Conservation (phyloP, 1,140 invertebrate species). For the Subanguina moxae region DNA sequence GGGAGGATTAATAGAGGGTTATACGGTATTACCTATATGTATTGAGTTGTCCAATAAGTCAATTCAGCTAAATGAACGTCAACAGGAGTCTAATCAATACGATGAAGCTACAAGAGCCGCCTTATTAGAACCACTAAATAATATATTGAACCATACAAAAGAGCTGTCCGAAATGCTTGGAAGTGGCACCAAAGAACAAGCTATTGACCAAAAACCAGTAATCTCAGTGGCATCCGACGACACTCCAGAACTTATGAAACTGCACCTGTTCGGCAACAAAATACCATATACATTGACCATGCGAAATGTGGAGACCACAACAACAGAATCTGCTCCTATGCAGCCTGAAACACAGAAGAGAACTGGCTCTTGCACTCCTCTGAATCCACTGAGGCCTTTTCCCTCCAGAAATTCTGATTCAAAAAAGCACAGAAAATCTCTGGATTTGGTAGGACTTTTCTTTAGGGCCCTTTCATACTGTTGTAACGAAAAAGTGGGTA, state of each 20-base stretch:
- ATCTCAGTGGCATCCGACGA: too few species aligned
- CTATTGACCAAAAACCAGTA: too few species aligned
- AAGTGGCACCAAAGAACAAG: background rate
- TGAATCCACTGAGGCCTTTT: background rate
- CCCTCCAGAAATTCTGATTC: background rate
- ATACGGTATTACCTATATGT: too few species aligned
- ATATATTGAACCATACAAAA: conserved; percentile 38
- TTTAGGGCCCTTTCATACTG: conserved; percentile 4
- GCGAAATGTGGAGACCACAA: conserved; percentile 22
- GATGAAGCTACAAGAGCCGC: too few species aligned
- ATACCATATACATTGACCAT: conserved; percentile 46
- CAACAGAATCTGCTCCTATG: too few species aligned
- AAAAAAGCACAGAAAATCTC: conserved; percentile 24
- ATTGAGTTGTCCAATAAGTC: too few species aligned
- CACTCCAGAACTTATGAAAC: conserved; percentile 34
- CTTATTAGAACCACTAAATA: conserved; percentile 38
- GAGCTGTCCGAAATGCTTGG: conserved; percentile 12
- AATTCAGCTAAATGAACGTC: too few species aligned
- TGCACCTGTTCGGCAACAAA: conserved; percentile 34
- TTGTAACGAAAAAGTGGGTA: too few species aligned
- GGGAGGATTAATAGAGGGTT: too few species aligned
- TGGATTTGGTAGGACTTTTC: conserved; percentile 36
- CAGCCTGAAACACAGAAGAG: background rate
- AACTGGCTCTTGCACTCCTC: background rate
- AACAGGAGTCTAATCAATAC: too few species aligned